Percentiles rank a stretch among this genome's conserved stretches.
These are phyloP conservation scores for Channa maculata DNA, from an alignment of 2,113 vertebrate genomes.

Conservation along the genomic window DNA sequence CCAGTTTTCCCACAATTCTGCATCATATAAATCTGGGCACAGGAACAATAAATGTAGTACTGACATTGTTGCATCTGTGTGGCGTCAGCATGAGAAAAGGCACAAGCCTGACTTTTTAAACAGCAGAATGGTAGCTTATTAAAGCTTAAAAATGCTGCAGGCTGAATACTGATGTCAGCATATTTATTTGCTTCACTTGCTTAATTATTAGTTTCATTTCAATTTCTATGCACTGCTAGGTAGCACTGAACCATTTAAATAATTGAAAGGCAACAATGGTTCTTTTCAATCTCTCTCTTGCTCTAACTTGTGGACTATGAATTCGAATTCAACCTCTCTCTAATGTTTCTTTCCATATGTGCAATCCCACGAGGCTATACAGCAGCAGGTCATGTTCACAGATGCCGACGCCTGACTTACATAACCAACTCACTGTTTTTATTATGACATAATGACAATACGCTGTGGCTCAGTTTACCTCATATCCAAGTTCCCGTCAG, in stretches of 20 bases:
- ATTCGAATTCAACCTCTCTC: slow-evolving; percentile 19
- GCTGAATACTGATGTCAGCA: slow-evolving; percentile 1
- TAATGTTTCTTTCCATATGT: slow-evolving; percentile 17
- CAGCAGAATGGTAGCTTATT: background rate
- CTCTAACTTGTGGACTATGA: background rate
- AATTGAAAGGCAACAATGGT: background rate
- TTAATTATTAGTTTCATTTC: background rate
- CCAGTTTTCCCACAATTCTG: slow-evolving; percentile 9
- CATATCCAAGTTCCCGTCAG: slow-evolving; percentile 62
- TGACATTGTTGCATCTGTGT: slow-evolving; percentile 2
- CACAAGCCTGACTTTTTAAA: background rate
- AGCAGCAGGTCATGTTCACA: slow-evolving; percentile 26
- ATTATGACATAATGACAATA: slow-evolving; percentile 25
- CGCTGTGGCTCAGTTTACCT: slow-evolving; percentile 9
- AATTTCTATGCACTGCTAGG: background rate
- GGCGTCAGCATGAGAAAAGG: background rate
- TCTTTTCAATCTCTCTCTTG: background rate
- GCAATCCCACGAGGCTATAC: slow-evolving; percentile 36
- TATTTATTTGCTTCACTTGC: background rate
- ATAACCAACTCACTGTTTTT: slow-evolving; percentile 34
- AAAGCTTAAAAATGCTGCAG: slow-evolving; percentile 11
- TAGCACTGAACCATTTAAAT: background rate
- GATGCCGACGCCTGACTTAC: slow-evolving; percentile 20
- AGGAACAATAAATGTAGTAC: background rate
- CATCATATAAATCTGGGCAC: background rate